A percentile compares a stretch with the other conserved stretches of the same genome.
These are phyloP conservation scores for Drosophila nr. perissopoda DNA, from an alignment of 2,888 invertebrate species.

Conservation along the genomic window DNA sequence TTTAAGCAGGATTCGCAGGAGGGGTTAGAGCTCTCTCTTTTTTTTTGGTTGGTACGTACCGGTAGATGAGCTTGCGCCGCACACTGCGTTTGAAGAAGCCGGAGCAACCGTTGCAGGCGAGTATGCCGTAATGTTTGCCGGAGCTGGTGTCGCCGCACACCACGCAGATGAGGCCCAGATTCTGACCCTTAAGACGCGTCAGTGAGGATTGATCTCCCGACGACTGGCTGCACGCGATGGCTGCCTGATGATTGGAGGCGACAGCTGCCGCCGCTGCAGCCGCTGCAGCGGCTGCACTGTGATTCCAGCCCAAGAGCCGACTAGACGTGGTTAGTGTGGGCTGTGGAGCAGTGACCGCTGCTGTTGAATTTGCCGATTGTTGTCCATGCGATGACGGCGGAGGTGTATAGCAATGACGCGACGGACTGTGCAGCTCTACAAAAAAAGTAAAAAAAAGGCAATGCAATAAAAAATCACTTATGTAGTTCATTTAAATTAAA, in stretches of 20 bases:
- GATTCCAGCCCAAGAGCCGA: constrained; percentile 83
- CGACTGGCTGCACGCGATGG: constrained; percentile 56
- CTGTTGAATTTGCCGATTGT: constrained; percentile 32
- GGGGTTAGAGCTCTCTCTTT: constrained; percentile 5
- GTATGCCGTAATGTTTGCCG: constrained; percentile 98
- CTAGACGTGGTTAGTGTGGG: constrained; percentile 51
- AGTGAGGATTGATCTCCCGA: constrained; percentile 37
- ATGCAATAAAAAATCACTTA: constrained; percentile 76
- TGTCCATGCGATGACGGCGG: constrained; percentile 56
- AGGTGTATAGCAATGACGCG: constrained; percentile 82
- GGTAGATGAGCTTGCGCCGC: constrained; percentile 97
- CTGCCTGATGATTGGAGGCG: constrained; percentile 66
- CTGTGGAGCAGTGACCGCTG: constrained; percentile 26
- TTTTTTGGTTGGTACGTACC: constrained; percentile 87
- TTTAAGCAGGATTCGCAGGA: constrained; percentile 23
- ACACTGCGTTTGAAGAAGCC: constrained; percentile 99
- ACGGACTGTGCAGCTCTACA: constrained; percentile 82
- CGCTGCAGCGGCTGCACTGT: constrained; percentile 79
- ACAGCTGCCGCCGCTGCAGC: constrained; percentile 72
- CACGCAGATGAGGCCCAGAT: constrained; percentile 94
- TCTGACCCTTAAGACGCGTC: constrained; percentile 86
- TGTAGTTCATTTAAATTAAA: constrained; percentile 81
- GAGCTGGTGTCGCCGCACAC: constrained; percentile 99
- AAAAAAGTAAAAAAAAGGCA: constrained; percentile 12
- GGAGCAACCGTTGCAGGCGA: constrained; percentile 99